A percentile compares a stretch with the other conserved stretches of the same genome.
Evolutionary conservation across 2,113 vertebrate species (phyloP).

Genomic region (Micromys minutus): DNA sequence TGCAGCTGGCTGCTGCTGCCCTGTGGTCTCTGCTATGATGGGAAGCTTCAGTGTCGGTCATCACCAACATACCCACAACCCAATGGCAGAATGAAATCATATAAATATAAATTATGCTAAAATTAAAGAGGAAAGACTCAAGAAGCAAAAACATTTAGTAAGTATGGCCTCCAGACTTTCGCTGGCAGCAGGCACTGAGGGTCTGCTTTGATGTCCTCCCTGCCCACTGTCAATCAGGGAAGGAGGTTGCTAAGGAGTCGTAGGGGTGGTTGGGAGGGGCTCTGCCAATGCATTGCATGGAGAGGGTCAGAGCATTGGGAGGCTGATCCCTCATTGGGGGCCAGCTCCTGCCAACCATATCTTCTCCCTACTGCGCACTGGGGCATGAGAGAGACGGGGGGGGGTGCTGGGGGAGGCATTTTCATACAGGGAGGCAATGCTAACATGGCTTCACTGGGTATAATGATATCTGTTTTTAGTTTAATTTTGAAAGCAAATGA

Average conservation of each 20-base stretch:
- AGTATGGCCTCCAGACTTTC: constrained; percentile 46
- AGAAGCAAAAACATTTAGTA: constrained; percentile 60
- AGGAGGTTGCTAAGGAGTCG: neutral
- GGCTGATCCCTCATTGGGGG: neutral
- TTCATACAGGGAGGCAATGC: neutral
- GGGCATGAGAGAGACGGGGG: neutral
- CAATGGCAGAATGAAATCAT: constrained; percentile 66
- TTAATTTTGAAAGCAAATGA: neutral
- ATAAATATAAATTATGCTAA: constrained; percentile 77
- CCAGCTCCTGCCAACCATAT: neutral
- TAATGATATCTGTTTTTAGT: neutral
- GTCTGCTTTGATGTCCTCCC: constrained; percentile 10
- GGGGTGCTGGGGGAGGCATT: neutral
- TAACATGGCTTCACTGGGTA: neutral
- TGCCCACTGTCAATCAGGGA: neutral
- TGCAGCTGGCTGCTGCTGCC: neutral
- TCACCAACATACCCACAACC: constrained; percentile 34
- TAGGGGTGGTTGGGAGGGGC: neutral
- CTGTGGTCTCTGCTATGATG: constrained; percentile 55
- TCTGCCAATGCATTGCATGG: fast-evolving
- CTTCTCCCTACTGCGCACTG: neutral
- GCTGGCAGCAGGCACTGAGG: neutral
- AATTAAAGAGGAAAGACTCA: constrained; percentile 75
- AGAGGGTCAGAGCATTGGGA: neutral
- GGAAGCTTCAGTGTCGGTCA: constrained; percentile 61